Percentiles rank a stretch among this genome's conserved stretches.
Evolutionary conservation across 2,888 invertebrate genomes (phyloP).

Genomic region (Thymelicus acteon): DNA sequence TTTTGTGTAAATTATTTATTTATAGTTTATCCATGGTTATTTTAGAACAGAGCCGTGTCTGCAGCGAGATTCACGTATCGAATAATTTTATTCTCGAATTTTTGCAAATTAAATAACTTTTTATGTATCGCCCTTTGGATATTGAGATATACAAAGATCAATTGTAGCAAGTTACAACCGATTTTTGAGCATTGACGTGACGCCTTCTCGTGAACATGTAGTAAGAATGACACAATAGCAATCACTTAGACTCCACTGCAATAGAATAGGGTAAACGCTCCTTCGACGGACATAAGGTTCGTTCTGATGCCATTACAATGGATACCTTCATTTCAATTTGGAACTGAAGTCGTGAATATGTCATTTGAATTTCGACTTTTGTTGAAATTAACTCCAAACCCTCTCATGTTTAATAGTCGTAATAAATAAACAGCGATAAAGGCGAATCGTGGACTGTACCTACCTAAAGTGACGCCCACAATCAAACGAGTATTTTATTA

Average conservation of each 20-base stretch:
- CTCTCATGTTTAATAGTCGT: conserved; percentile 5
- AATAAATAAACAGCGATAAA: conserved; percentile 8
- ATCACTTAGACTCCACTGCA: conserved; percentile 69
- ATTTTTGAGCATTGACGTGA: conserved; percentile 14
- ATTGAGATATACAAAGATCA: conserved; percentile 4
- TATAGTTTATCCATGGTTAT: conserved; percentile 25
- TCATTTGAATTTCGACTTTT: conserved; percentile 8
- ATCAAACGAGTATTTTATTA: conserved; percentile 2
- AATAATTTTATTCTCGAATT: neutral
- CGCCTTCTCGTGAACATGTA: conserved; percentile 53
- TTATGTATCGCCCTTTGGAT: neutral
- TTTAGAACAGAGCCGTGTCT: conserved; percentile 21
- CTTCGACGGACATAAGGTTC: conserved; percentile 42
- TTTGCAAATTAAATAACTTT: neutral
- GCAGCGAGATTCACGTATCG: conserved; percentile 10
- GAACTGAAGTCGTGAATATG: neutral
- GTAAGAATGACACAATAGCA: conserved; percentile 64
- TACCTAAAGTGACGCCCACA: conserved; percentile 5
- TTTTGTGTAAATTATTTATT: conserved; percentile 36
- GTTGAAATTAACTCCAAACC: conserved; percentile 2
- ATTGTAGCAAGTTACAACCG: neutral
- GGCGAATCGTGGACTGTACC: neutral
- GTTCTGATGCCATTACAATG: conserved; percentile 24
- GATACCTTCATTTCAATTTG: conserved; percentile 8
- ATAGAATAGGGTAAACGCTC: conserved; percentile 59